A percentile compares a stretch with the other conserved stretches of the same genome.
phyloP scores from a whole-genome alignment of 2,888 invertebrate genomes.

The Celastrina argiolus region DNA sequence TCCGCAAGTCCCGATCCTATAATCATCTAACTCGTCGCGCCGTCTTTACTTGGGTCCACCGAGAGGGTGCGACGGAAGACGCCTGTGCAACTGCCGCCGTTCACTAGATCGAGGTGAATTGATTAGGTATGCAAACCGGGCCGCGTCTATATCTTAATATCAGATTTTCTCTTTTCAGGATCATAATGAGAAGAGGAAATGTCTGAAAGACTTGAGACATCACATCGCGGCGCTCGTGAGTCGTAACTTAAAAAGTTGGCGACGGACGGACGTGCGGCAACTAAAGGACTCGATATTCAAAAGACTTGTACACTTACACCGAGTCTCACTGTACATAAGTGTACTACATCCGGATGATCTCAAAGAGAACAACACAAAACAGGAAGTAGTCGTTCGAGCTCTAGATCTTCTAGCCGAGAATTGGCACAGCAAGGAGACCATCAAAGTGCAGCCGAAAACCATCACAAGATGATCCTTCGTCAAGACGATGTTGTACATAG shows the following conservation, averaged over 20 bases:
- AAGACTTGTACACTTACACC: constrained; percentile 62
- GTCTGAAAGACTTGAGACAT: constrained; percentile 68
- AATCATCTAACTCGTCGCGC: too few relatives aligned
- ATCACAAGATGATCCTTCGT: constrained; percentile 44
- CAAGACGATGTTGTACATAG: constrained; percentile 56
- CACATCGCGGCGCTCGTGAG: constrained; percentile 72
- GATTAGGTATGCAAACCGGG: too few relatives aligned
- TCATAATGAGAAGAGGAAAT: constrained; percentile 56
- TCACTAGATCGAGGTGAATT: too few relatives aligned
- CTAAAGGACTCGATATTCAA: constrained; percentile 55
- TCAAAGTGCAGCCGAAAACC: constrained; percentile 39
- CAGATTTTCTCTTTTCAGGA: constrained; percentile 49
- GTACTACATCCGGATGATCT: constrained; percentile 58
- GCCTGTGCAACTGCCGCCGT: too few relatives aligned
- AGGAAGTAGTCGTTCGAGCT: constrained; percentile 45
- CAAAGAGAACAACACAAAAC: constrained; percentile 44
- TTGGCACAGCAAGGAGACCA: constrained; percentile 56
- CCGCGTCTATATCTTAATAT: too few relatives aligned
- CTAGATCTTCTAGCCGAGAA: constrained; percentile 50
- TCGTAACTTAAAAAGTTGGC: constrained; percentile 74
- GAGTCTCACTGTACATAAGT: constrained; percentile 57
- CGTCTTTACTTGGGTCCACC: too few relatives aligned
- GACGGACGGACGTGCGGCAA: constrained; percentile 50
- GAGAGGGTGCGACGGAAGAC: too few relatives aligned
- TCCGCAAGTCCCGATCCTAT: too few relatives aligned